Conservation (phyloP, 2,797 vertebrate genomes). For the Ataeniobius toweri region DNA sequence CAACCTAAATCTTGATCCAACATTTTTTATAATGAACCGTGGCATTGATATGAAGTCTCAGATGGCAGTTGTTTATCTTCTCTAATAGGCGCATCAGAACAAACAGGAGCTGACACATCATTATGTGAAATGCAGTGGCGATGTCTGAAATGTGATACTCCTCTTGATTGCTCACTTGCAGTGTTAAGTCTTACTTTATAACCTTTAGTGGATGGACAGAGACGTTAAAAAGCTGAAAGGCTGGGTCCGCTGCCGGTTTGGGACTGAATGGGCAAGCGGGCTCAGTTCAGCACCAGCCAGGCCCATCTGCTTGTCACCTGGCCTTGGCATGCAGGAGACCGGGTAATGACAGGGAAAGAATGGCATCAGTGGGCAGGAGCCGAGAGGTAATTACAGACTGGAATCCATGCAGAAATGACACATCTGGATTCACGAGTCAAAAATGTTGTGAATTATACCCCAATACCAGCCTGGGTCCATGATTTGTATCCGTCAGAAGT, state of each 20-base stretch:
- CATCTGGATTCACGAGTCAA: conserved; percentile 83
- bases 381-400: conserved; percentile 84
- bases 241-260: conserved; percentile 38
- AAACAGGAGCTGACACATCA: conserved; percentile 20
- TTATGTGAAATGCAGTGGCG: conserved; percentile 7
- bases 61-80: conserved; percentile 9
- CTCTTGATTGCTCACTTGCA: background rate
- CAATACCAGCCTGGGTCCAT: conserved; percentile 41
- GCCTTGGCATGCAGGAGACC: conserved; percentile 77
- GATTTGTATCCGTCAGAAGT: conserved; percentile 55
- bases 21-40: background rate
- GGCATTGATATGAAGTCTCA: background rate
- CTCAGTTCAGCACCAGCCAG: conserved; percentile 76
- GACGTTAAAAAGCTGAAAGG: conserved; percentile 30
- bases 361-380: conserved; percentile 78
- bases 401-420: conserved; percentile 87
- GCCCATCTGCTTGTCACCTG: conserved; percentile 87
- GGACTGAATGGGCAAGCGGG: conserved; percentile 48
- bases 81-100: conserved; percentile 11
- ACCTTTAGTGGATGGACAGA: conserved; percentile 25
- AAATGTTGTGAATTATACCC: conserved; percentile 57
- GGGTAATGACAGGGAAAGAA: conserved; percentile 86
- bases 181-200: conserved; percentile 18
- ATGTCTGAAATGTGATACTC: conserved; percentile 6
- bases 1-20: background rate